A percentile compares a stretch with the other conserved stretches of the same genome.
These are phyloP conservation scores for Aspidiotus rigidus DNA, from an alignment of 2,888 invertebrate species.

Conservation along the genomic window DNA sequence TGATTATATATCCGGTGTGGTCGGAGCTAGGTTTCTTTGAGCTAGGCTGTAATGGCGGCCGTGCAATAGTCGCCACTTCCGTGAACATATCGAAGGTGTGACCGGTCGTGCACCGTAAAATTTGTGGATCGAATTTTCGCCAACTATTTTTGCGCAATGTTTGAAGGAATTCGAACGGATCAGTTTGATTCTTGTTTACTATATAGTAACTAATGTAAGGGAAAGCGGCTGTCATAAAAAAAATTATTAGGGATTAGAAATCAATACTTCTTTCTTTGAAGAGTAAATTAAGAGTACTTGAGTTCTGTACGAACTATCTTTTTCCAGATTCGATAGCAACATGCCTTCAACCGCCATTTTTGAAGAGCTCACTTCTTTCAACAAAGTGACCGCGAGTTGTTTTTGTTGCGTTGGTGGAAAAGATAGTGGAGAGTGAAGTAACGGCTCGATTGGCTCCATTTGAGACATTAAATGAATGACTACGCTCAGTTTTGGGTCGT, in stretches of 20 bases:
- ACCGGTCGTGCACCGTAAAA: slow-evolving; percentile 70
- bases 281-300: neutral
- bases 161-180: slow-evolving; percentile 75
- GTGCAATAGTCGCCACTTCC: slow-evolving; percentile 82
- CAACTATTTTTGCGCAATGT: slow-evolving; percentile 73
- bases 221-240: slow-evolving; percentile 61
- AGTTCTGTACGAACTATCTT: slow-evolving; percentile 50
- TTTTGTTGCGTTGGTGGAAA: slow-evolving; percentile 71
- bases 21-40: slow-evolving; percentile 69
- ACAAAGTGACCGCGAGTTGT: slow-evolving; percentile 63
- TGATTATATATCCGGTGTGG: slow-evolving; percentile 80
- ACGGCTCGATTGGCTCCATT: slow-evolving; percentile 72
- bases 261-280: neutral
- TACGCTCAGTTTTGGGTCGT: slow-evolving; percentile 80
- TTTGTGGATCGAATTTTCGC: slow-evolving; percentile 75
- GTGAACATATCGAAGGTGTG: slow-evolving; percentile 80
- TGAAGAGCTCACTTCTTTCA: slow-evolving; percentile 63
- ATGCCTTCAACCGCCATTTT: slow-evolving; percentile 71
- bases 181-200: slow-evolving; percentile 76
- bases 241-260: neutral
- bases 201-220: slow-evolving; percentile 86
- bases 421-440: slow-evolving; percentile 72
- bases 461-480: slow-evolving; percentile 84
- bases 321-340: slow-evolving; percentile 82
- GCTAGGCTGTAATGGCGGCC: slow-evolving; percentile 74